Evolutionary conservation across 2,888 invertebrate species (phyloP), one percentile per base, ranked within the genome.

Genomic region (Cremastinae sp.): DNA sequence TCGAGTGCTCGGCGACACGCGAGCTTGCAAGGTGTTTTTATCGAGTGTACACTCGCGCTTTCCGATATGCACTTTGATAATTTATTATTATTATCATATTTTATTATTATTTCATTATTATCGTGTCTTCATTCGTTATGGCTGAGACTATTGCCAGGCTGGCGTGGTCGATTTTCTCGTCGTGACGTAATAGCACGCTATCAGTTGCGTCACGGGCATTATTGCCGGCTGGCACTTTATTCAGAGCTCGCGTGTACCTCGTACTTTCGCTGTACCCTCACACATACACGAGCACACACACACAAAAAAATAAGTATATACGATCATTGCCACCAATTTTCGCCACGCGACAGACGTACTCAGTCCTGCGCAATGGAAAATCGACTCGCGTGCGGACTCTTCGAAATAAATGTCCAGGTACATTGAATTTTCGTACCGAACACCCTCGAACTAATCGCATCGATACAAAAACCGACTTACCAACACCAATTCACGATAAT

Each of bases 61-160:
- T 18, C 45, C 62, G 41, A 43, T 56, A 62, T 41, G 20, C 70
- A 55, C 49, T 28, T 61, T 65, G 77, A 77, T 77, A 70, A 77
- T 77, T 77, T 74, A 77, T 66, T 59, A n/a, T n/a, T n/a, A n/a
- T n/a, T n/a, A n/a, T n/a, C n/a, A 77, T 77, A 70, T 74, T 77
- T 77, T 74, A 77, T 66, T 59, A 70, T 47, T 12, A 41, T 43
- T 41, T 61, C 41, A 74, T 70, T 70, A 66, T 70, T 74, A 22
- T 14, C 55, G 61, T 22, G 45, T 12, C 18, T 61, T 70, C 16
- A 37, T 35, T 41, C 37, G 47, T 43, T 18, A 14, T n/a, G 8
- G 28, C 43, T 47, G 61, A 41, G 9, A 8, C 35, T 5, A 12
- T 37, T 22, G 8, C 10, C 39, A 5, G 20, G 1, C 16, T 10